These are phyloP conservation scores for Epizoanthus illoricatus DNA, from an alignment of 92 coral and sea anemone species.

Conservation along the genomic window DNA sequence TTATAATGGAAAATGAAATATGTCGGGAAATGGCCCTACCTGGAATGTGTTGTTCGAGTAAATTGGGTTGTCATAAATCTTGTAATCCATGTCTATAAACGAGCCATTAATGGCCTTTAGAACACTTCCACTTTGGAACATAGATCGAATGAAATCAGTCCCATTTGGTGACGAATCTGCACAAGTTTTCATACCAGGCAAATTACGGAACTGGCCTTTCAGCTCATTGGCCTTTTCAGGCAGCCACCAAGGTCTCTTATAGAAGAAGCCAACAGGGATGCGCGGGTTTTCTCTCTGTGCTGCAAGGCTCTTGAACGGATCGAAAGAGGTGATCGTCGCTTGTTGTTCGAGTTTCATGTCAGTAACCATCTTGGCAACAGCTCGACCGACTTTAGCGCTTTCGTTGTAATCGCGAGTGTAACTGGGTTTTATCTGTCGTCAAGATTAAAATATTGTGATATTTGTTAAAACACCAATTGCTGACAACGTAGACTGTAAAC, in stretches of 20 bases:
- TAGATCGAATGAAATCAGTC: slow-evolving; percentile 54
- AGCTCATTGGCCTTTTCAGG: slow-evolving; percentile 28
- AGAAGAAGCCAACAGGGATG: slow-evolving; percentile 70
- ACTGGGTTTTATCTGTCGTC: slow-evolving; percentile 77
- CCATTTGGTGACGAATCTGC: slow-evolving; percentile 54
- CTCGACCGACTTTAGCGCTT: slow-evolving; percentile 69
- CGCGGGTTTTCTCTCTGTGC: slow-evolving; percentile 60
- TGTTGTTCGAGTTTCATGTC: slow-evolving; percentile 63
- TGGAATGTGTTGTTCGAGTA: slow-evolving; percentile 74
- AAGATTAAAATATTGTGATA: neutral
- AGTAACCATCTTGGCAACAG: slow-evolving; percentile 77
- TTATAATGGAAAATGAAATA: too few species aligned
- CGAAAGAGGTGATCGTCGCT: slow-evolving; percentile 77
- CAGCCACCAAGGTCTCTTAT: slow-evolving; percentile 60
- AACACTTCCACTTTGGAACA: slow-evolving; percentile 67
- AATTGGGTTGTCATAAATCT: slow-evolving; percentile 64
- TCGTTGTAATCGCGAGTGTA: slow-evolving; percentile 56
- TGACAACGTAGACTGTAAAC: neutral
- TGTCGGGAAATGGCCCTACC: neutral
- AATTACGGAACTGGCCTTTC: slow-evolving; percentile 33
- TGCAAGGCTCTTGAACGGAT: slow-evolving; percentile 75
- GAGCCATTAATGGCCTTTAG: slow-evolving; percentile 71
- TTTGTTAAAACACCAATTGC: neutral
- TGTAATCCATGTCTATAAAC: slow-evolving; percentile 82
- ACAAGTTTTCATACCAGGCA: slow-evolving; percentile 69